Evolutionary conservation across 1,140 invertebrate species (phyloP), one percentile per base, ranked within the genome.

Genomic region (Drosophila asahinai): DNA sequence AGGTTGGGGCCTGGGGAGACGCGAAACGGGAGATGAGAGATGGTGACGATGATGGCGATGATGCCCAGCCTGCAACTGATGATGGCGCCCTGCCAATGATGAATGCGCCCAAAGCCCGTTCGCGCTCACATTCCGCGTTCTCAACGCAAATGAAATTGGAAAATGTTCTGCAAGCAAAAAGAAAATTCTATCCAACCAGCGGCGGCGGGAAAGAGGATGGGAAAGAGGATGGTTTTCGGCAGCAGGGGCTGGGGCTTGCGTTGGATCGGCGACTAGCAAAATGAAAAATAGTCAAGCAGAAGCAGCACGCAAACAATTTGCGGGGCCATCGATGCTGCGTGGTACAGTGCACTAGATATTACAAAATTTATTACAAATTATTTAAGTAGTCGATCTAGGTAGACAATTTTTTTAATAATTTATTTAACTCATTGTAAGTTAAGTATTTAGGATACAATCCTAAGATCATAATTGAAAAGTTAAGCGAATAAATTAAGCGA

Each of bases 121-220:
- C 65, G 77, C 84, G 81, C 60, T 81, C 77, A 82, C 78, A 89
- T 89, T 89, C 84, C 84, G 77, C 81, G 80, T 89, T 73, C 66
- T 77, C 74, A 84, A 80, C 84, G 72, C 86, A 90, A 90, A 86
- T 90, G 86, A 90, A 90, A 90, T 90, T 90, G 86, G 81, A 90
- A 90, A 90, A 86, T 90, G 75, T 78, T 83, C 82, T 82, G 81
- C 81, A 72, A 73, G 75, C 78, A 89, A 90, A 90, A 84, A 81
- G 84, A 89, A 89, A 89, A 89, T 89, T 89, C 73, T 59, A 5
- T 27, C 54, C 43, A 42, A 42, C 48, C 30, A 55, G 33, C 15
- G 62, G n/a, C 17, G 33, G 12, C 12, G 19, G 36, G 12, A 11
- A 14, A 17, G 40, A 22, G 42, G 19, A 14, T 12, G 17, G 19